Percentiles rank a stretch among this genome's conserved stretches.
phyloP scores from a whole-genome alignment of 2,888 invertebrate genomes.

The Metacarcinus magister region DNA sequence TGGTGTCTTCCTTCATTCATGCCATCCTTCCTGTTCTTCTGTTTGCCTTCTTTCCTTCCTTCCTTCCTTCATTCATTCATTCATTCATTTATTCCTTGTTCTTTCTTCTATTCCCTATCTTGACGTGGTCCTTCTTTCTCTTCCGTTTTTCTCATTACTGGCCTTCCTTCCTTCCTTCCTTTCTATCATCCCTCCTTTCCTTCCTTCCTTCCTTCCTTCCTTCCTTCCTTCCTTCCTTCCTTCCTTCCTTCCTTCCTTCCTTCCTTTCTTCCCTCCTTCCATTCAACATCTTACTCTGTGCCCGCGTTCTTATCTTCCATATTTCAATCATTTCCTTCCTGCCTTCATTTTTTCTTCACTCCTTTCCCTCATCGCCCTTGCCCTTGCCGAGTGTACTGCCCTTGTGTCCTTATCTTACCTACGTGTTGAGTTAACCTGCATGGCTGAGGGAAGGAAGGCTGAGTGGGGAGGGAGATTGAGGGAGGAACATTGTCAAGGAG shows the following conservation, averaged over 20 bases:
- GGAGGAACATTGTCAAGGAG: no score
- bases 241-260: not conserved
- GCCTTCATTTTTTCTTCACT: not conserved
- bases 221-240: not conserved
- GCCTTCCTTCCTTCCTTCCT: not conserved
- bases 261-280: not conserved
- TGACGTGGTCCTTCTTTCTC: not conserved
- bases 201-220: not conserved
- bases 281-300: not conserved
- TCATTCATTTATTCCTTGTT: not conserved
- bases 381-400: not conserved
- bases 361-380: not conserved
- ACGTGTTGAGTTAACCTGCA: no score
- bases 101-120: not conserved
- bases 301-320: not conserved
- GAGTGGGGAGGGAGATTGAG: no score
- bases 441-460: no score
- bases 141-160: not conserved
- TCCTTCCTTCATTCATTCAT: not conserved
- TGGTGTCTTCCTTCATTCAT: not conserved
- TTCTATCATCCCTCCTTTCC: not conserved
- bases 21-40: not conserved
- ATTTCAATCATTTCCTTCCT: not conserved
- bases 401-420: not conserved
- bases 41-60: not conserved